A percentile compares a stretch with the other conserved stretches of the same genome.
phyloP scores from a whole-genome alignment of 2,113 vertebrate species.

The Triplophysa siluroides region DNA sequence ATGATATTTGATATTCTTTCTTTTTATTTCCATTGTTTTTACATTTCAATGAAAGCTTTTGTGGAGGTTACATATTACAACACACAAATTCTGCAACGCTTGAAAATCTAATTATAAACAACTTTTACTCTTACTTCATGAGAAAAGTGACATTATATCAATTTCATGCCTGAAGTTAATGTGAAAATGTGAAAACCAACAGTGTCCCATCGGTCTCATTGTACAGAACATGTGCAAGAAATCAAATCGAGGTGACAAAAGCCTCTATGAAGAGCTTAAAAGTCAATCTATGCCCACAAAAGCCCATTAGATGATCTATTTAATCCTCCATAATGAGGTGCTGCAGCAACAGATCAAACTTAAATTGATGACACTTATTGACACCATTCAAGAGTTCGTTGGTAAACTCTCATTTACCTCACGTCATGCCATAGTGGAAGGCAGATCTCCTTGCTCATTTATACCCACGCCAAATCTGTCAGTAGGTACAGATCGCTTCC shows the following conservation, averaged over 20 bases:
- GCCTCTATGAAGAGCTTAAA: background rate
- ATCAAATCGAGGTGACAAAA: background rate
- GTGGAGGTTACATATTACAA: no score
- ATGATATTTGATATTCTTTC: no score
- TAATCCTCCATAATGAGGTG: background rate
- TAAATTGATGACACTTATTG: background rate
- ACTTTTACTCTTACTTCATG: no score
- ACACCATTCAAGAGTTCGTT: constrained; percentile 2
- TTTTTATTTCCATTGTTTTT: no score
- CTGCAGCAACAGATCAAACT: background rate
- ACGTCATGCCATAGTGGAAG: background rate
- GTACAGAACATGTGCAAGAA: background rate
- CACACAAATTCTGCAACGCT: no score
- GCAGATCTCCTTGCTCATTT: background rate
- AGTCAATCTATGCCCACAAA: background rate
- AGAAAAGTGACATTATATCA: no score
- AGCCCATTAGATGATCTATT: background rate
- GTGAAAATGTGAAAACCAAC: no score
- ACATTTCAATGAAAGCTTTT: no score
- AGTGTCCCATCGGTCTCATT: background rate
- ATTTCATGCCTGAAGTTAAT: no score
- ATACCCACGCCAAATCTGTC: constrained; percentile 15
- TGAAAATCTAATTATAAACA: no score
- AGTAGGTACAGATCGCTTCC: constrained; percentile 7
- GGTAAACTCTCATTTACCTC: background rate